Conservation (phyloP, 2,888 invertebrate genomes). For the Sphaerophoria taeniata region DNA sequence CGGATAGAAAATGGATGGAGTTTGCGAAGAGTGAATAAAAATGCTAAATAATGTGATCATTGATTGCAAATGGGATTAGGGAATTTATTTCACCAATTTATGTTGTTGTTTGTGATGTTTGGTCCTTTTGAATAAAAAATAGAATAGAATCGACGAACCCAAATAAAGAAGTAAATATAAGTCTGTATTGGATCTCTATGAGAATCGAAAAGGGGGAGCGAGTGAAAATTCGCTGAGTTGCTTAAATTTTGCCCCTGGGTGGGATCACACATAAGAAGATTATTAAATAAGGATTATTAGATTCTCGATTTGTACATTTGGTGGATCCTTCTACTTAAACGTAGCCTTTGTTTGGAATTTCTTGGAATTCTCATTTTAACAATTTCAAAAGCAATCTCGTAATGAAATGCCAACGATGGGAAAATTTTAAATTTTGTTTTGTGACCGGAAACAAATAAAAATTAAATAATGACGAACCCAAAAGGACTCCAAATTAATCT, state of each 20-base stretch:
- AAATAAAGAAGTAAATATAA: background rate
- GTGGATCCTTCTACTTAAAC: background rate
- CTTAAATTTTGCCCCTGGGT: slow-evolving; percentile 49
- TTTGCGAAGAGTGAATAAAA: slow-evolving; percentile 54
- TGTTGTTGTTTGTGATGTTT: slow-evolving; percentile 46
- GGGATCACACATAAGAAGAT: slow-evolving; percentile 60
- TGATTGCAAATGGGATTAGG: slow-evolving; percentile 74
- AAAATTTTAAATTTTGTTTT: too few relatives aligned
- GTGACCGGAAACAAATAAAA: too few relatives aligned
- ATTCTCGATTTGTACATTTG: slow-evolving; percentile 11
- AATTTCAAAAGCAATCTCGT: background rate
- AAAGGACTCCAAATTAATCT: too few relatives aligned
- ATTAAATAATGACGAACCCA: too few relatives aligned
- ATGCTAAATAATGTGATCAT: slow-evolving; percentile 72
- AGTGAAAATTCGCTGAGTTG: background rate
- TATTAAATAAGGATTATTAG: slow-evolving; percentile 57
- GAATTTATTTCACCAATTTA: slow-evolving; percentile 73
- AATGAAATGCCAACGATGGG: too few relatives aligned
- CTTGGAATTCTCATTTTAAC: background rate
- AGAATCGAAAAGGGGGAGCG: slow-evolving; percentile 14
- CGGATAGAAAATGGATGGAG: background rate
- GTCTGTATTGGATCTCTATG: slow-evolving; percentile 35
- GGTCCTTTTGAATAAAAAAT: slow-evolving; percentile 29
- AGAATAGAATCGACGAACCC: background rate
- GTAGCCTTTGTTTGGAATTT: background rate